Evolutionary conservation across 30 jellyfish, hydroid and myxozoan species (phyloP).

Genomic region (Hydractinia symbiolongicarpus): DNA sequence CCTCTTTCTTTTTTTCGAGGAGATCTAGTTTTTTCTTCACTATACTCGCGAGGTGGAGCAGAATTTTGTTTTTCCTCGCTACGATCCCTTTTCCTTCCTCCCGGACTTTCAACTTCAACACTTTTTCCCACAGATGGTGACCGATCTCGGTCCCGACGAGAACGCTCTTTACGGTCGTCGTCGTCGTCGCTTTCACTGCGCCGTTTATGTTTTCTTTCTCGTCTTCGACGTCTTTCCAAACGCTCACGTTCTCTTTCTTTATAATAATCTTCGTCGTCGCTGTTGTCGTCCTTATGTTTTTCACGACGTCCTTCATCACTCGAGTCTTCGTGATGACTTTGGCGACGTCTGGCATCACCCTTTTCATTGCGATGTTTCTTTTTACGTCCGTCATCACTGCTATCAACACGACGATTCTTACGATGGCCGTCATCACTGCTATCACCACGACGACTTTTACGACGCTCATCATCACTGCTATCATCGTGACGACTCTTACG

Average conservation of each 20-base stretch:
- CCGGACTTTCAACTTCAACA: no score
- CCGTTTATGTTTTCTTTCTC: constrained; percentile 9
- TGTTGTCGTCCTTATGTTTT: constrained; percentile 13
- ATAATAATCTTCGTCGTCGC: constrained; percentile 25
- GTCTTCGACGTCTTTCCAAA: constrained; percentile 11
- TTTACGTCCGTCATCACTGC: background rate
- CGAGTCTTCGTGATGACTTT: constrained; percentile 17
- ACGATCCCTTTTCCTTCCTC: no score
- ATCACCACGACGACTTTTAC: constrained; percentile 12
- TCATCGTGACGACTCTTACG: constrained; percentile 15
- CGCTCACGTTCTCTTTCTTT: constrained; percentile 27
- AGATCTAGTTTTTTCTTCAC: no score
- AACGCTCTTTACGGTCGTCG: constrained; percentile 6
- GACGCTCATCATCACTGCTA: background rate
- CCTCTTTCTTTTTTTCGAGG: no score
- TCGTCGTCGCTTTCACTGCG: background rate
- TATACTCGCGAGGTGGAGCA: no score
- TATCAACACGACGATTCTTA: background rate
- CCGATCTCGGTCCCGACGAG: background rate
- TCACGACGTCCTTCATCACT: constrained; percentile 8
- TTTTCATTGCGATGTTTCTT: constrained; percentile 6
- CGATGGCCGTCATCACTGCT: constrained; percentile 20
- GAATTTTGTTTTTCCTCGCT: no score
- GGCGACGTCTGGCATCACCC: background rate
- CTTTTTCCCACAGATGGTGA: no score